Evolutionary conservation across 1,140 invertebrate genomes (phyloP).

Genomic region (Saccostrea glomerata): DNA sequence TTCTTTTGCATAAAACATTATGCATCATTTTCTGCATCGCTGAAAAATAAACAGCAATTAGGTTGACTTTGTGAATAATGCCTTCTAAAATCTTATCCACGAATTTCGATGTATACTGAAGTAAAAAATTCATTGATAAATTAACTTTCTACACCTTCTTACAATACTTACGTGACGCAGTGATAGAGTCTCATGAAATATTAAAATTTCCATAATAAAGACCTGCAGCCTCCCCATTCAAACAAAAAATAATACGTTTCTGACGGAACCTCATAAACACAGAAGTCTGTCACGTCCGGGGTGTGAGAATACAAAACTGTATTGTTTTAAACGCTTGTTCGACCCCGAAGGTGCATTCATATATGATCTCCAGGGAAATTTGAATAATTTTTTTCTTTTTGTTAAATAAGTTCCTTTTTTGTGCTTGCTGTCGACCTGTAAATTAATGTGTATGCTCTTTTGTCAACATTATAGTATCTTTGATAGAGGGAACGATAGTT

Average conservation of each 20-base stretch:
- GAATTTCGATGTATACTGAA: not conserved
- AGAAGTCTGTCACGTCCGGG: not conserved
- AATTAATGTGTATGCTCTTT: not conserved
- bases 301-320: not conserved
- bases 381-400: conserved; percentile 20
- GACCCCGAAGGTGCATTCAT: not conserved
- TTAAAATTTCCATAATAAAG: not conserved
- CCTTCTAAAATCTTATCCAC: not conserved
- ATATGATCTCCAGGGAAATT: conserved; percentile 17
- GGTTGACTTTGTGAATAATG: not conserved
- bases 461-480: not conserved
- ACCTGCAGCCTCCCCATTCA: not conserved
- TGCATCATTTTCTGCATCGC: not conserved
- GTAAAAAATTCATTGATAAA: not conserved
- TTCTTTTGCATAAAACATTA: not conserved
- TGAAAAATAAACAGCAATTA: not conserved
- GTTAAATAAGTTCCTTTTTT: conserved; percentile 14
- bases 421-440: not conserved
- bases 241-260: not conserved
- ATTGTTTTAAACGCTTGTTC: conserved; percentile 27
- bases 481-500: not conserved
- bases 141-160: not conserved
- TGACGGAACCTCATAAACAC: conserved; percentile 13
- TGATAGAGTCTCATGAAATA: not conserved
- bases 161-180: not conserved